Evolutionary conservation across 2,797 vertebrate genomes (phyloP).

Genomic region (Eutrigla gurnardus): DNA sequence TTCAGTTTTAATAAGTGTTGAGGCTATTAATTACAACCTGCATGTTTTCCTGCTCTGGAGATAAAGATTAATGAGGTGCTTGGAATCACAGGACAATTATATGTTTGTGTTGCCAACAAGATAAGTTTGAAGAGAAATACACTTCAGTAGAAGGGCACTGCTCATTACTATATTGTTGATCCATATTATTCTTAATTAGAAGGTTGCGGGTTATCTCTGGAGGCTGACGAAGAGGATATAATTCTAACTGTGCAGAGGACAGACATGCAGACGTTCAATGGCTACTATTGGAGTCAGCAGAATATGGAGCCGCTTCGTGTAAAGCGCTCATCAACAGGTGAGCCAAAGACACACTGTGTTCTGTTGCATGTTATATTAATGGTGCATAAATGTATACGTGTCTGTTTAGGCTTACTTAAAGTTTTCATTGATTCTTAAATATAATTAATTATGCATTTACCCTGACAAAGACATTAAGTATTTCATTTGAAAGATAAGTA

Average conservation of each 20-base stretch:
- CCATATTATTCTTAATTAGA: slow-evolving; percentile 21
- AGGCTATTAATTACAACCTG: background rate
- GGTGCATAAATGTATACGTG: background rate
- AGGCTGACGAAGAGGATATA: slow-evolving; percentile 28
- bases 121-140: background rate
- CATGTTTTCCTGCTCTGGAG: background rate
- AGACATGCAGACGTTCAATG: slow-evolving; percentile 6
- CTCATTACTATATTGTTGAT: background rate
- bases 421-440: background rate
- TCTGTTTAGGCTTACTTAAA: background rate
- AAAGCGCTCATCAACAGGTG: background rate
- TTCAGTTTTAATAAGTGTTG: background rate
- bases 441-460: background rate
- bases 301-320: background rate
- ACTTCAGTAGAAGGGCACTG: background rate
- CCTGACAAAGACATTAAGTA: background rate
- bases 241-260: background rate
- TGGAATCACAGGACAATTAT: background rate
- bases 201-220: slow-evolving; percentile 31
- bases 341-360: background rate
- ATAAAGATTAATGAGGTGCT: background rate
- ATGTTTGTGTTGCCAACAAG: slow-evolving; percentile 10
- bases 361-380: background rate
- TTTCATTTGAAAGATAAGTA: background rate
- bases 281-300: background rate